These are phyloP conservation scores for Narcine bancroftii DNA, from an alignment of 2,113 vertebrate genomes.

Conservation along the genomic window DNA sequence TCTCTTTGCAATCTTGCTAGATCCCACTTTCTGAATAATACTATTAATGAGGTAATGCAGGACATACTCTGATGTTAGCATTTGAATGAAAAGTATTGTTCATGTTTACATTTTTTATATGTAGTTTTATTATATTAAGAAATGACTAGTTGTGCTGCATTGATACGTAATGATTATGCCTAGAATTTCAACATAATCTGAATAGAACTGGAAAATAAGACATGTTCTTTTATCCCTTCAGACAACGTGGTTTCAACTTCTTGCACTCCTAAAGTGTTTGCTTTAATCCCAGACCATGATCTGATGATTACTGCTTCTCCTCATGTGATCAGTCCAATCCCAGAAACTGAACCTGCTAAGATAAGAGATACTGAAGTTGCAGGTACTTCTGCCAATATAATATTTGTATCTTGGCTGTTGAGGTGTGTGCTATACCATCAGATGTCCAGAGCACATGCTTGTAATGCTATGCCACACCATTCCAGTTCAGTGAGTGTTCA, in stretches of 20 bases:
- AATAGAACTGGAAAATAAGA: background rate
- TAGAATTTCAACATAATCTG: too few relatives aligned
- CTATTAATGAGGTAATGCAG: too few relatives aligned
- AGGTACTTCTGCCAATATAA: slow-evolving; percentile 14
- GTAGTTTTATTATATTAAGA: too few relatives aligned
- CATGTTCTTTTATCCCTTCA: background rate
- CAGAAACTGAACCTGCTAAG: background rate
- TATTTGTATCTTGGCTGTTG: background rate
- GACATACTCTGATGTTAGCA: too few relatives aligned
- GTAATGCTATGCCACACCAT: background rate
- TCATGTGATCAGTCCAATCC: background rate
- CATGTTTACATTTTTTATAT: too few relatives aligned
- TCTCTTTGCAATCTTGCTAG: too few relatives aligned
- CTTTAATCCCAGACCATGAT: background rate
- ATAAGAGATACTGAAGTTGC: background rate
- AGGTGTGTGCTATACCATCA: background rate
- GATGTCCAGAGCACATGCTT: background rate
- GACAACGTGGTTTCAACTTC: background rate
- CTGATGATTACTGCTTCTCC: background rate
- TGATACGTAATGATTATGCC: too few relatives aligned
- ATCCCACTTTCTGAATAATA: too few relatives aligned
- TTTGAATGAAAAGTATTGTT: too few relatives aligned
- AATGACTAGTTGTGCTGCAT: too few relatives aligned
- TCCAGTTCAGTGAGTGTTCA: background rate
- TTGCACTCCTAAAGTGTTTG: background rate